These are phyloP conservation scores for Colostygia pectinataria DNA, from an alignment of 2,888 invertebrate species.

Conservation along the genomic window DNA sequence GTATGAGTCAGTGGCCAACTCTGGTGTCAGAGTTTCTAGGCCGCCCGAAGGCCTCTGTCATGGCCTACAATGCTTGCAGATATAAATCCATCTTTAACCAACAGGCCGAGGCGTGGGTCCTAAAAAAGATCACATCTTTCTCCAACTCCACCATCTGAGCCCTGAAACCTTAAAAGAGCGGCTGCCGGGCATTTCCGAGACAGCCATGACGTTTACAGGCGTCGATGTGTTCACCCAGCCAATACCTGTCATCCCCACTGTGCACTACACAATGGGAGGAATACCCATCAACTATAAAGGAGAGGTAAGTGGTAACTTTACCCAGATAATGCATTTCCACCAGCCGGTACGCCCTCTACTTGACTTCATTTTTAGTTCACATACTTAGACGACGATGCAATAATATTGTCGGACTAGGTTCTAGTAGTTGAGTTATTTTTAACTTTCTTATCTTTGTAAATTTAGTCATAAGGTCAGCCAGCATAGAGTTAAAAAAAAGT, in stretches of 20 bases:
- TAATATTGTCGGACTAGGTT: no score
- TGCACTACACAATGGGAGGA: constrained; percentile 99
- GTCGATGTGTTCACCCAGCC: constrained; percentile 98
- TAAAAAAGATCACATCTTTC: constrained; percentile 96
- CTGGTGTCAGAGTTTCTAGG: no score
- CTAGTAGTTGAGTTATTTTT: no score
- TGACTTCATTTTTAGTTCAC: no score
- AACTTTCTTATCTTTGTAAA: no score
- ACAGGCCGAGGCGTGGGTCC: constrained; percentile 94
- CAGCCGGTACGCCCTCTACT: no score
- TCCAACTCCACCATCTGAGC: constrained; percentile 97
- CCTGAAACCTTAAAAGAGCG: constrained; percentile 91
- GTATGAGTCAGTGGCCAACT: no score
- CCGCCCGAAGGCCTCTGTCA: no score
- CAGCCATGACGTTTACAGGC: constrained; percentile 98
- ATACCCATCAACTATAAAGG: constrained; percentile 98
- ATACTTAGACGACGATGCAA: no score
- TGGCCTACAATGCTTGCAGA: no score
- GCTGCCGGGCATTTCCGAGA: constrained; percentile 97
- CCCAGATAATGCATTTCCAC: no score
- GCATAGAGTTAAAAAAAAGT: not conserved
- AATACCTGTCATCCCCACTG: constrained; percentile 98
- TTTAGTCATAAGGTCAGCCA: no score
- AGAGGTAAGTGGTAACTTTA: constrained; percentile 75
- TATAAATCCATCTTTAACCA: not conserved